These are phyloP conservation scores for Elegia similella DNA, from an alignment of 2,888 invertebrate genomes.

Conservation along the genomic window DNA sequence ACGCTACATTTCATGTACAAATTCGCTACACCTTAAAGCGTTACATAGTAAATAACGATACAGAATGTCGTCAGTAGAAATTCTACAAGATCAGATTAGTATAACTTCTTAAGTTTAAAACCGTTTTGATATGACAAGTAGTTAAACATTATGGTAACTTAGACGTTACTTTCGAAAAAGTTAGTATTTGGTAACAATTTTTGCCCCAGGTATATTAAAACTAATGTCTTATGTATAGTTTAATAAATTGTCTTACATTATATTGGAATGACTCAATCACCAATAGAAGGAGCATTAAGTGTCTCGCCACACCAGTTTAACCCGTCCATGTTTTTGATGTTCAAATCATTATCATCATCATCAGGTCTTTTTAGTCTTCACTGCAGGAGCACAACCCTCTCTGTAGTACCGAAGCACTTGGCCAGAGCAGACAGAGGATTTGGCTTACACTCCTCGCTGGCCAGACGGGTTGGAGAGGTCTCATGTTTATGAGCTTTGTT, in stretches of 20 bases:
- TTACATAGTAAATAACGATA: slow-evolving; percentile 25
- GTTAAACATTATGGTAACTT: slow-evolving; percentile 26
- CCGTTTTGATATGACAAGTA: slow-evolving; percentile 41
- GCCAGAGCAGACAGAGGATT: no score
- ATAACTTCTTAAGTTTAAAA: slow-evolving; percentile 26
- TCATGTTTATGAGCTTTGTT: no score
- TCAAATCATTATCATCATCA: no score
- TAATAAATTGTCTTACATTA: neutral
- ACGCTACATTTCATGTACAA: slow-evolving; percentile 10
- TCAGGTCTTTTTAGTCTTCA: no score
- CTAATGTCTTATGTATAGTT: slow-evolving; percentile 22
- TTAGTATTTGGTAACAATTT: slow-evolving; percentile 6
- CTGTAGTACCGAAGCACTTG: no score
- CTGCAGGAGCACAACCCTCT: no score
- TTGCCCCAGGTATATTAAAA: slow-evolving; percentile 20
- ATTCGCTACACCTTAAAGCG: slow-evolving; percentile 14
- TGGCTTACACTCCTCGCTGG: no score
- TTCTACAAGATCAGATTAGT: slow-evolving; percentile 60
- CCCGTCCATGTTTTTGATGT: no score
- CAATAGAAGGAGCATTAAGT: neutral
- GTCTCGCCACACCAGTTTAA: no score
- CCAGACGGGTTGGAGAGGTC: no score
- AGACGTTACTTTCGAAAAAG: slow-evolving; percentile 19
- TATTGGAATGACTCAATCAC: slow-evolving; percentile 20
- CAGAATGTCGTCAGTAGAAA: slow-evolving; percentile 59